phyloP scores from a whole-genome alignment of 2,113 vertebrate genomes.

The Lucifuga dentata region DNA sequence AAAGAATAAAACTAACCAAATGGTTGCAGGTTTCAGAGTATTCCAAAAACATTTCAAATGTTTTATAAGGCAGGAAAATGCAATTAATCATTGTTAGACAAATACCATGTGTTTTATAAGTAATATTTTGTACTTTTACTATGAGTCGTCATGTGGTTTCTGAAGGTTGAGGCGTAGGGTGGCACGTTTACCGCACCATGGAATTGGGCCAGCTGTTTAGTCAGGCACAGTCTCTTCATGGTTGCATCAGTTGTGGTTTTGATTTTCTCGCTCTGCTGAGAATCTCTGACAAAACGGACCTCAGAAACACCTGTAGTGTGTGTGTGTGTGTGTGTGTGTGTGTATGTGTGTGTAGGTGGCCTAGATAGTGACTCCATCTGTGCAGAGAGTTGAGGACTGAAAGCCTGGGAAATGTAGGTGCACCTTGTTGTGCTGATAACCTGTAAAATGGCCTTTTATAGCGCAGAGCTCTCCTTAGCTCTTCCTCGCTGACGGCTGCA shows the following conservation, averaged over 20 bases:
- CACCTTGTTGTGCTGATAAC: too few species aligned
- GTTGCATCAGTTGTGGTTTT: background rate
- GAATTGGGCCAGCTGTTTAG: background rate
- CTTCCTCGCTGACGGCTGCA: background rate
- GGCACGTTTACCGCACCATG: slow-evolving; percentile 29
- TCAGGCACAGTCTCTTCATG: background rate
- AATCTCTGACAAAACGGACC: slow-evolving; percentile 16
- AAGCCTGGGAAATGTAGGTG: background rate
- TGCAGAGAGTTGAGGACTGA: background rate
- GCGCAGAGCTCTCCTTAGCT: background rate
- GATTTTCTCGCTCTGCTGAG: background rate
- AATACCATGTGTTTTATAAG: too few species aligned
- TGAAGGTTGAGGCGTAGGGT: slow-evolving; percentile 12
- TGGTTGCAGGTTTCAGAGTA: too few species aligned
- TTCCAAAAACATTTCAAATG: too few species aligned
- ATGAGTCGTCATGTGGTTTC: background rate
- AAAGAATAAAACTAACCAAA: too few species aligned
- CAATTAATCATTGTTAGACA: too few species aligned
- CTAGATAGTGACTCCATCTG: slow-evolving; percentile 14
- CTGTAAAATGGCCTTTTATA: background rate
- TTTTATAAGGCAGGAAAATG: too few species aligned
- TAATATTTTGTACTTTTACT: background rate
- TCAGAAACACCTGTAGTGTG: slow-evolving; percentile 13
- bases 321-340: background rate
- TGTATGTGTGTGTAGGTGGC: background rate